phyloP scores from a whole-genome alignment of 2,797 vertebrate genomes.

The Microctenopoma stevenorrisi region DNA sequence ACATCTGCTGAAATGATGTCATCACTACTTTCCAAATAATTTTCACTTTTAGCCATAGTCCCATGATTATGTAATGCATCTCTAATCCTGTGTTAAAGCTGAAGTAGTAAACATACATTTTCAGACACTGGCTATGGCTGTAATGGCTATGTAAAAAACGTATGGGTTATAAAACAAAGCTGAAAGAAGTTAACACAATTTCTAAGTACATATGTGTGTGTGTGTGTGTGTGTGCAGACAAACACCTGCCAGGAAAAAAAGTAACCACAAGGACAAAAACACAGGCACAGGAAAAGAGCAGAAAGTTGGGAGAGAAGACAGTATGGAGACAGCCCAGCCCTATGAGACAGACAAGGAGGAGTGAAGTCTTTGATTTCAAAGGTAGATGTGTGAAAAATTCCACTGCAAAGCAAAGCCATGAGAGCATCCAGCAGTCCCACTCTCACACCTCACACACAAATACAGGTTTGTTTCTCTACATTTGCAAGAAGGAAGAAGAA shows the following conservation, averaged over 20 bases:
- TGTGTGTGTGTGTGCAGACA: neutral
- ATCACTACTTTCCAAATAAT: neutral
- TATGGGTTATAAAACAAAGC: no score
- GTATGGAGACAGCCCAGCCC: slow-evolving; percentile 39
- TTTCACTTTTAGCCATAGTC: neutral
- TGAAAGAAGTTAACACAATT: neutral
- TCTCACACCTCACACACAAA: neutral
- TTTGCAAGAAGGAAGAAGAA: neutral
- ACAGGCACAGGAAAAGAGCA: slow-evolving; percentile 2
- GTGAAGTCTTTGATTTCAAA: slow-evolving; percentile 65
- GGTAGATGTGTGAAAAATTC: slow-evolving; percentile 67
- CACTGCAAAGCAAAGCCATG: slow-evolving; percentile 46
- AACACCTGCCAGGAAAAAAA: neutral
- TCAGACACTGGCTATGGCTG: neutral
- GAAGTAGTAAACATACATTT: neutral
- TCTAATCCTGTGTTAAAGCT: no score
- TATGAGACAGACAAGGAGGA: slow-evolving; percentile 56
- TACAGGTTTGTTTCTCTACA: neutral
- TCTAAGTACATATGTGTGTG: neutral
- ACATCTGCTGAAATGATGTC: no score
- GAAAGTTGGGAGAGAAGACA: slow-evolving; percentile 27
- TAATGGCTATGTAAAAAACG: neutral
- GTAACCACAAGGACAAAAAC: neutral
- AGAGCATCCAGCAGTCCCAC: slow-evolving; percentile 18
- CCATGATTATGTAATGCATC: neutral